Base-by-base conservation (phyloP, 2,113 vertebrate genomes). In the Collichthys lucidus region DNA sequence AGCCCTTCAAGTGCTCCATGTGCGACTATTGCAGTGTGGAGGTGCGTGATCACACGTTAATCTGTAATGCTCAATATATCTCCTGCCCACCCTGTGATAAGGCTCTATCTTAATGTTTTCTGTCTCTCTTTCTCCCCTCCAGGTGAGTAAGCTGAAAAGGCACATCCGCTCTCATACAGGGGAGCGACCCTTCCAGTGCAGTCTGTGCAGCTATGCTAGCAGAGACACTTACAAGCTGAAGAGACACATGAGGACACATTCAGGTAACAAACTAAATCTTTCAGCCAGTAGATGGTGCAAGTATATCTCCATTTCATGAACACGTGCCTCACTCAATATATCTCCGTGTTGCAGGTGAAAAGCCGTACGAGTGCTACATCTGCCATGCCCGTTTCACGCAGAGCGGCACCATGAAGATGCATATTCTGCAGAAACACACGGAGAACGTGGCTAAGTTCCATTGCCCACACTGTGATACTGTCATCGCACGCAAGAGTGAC, bases 361-460 rank as follows among this genome's bases (percentile, higher is more conserved):
- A 99, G 94, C 98, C 98, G 59, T 99, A 99, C 40, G 98, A 99
- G 95, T 99, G 98, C 94, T 99, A 99, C 89, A 99, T 99, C 93
- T 99, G 98, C 94, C 98, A 99, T 5, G 98, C 98, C 85, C 98
- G 98, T 35, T 99, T 99, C 94, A 99, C 98, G 72, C 98, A 99
- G 91, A 99, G 98, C 46, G 98, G 98, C 77, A 99, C 98, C 86
- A 99, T 99, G 98, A 99, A 99, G 95, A 99, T 99, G 98, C 98
- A 99, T 92, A 99, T 99, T 92, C 94, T 99, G 94, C 98, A 99
- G 95, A 99, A 99, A 94, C 98, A 99, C 95, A 99, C 98, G 0
- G 98, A 99, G 92, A 99, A 99, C 2, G 98, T 99, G 95, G 98
- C 98, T 57, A 99, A 99, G 94, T 99, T 98, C 94, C 98, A 99